Evolutionary conservation across 2,113 vertebrate species (phyloP).

Genomic region (Rhipidura dahli): DNA sequence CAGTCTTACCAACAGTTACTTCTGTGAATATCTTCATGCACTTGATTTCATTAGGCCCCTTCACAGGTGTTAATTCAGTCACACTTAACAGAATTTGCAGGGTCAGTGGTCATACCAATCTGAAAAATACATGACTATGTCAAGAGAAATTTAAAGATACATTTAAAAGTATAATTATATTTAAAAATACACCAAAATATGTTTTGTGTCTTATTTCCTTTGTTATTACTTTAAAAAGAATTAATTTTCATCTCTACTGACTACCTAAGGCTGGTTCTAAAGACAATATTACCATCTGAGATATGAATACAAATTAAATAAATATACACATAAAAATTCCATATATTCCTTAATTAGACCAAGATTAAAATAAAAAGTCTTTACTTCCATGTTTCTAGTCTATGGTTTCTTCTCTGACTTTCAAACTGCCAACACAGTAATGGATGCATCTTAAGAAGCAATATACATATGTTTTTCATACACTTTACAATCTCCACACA

Average conservation of each 20-base stretch:
- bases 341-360: neutral
- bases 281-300: neutral
- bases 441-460: neutral
- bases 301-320: neutral
- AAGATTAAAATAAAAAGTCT: neutral
- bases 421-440: neutral
- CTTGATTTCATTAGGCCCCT: neutral
- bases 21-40: neutral
- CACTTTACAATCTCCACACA: neutral
- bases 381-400: neutral
- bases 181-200: neutral
- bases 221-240: neutral
- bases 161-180: slow-evolving; percentile 45
- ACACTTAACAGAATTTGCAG: neutral
- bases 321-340: neutral
- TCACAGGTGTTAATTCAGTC: neutral
- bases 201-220: neutral
- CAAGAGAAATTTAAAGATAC: slow-evolving; percentile 14
- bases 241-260: neutral
- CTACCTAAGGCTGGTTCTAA: neutral
- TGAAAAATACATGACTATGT: neutral
- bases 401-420: neutral
- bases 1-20: neutral
- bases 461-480: neutral
- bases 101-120: neutral